Conservation (phyloP, 2,113 vertebrate species). For the Callocephalon fimbriatum region DNA sequence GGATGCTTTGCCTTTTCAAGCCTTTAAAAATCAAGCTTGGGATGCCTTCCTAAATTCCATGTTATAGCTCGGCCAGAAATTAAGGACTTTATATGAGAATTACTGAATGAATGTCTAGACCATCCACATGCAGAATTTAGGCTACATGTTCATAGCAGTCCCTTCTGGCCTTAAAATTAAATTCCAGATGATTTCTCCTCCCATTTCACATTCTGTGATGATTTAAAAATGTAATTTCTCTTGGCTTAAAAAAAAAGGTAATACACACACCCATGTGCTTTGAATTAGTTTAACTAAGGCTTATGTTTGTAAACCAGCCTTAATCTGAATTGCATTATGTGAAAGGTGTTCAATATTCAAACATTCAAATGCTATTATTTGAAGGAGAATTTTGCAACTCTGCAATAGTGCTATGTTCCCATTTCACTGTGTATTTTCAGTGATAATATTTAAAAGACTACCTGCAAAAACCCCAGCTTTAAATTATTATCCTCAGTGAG, state of each 20-base stretch:
- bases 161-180: not conserved
- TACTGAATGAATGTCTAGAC: not conserved
- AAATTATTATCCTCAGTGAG: not conserved
- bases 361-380: constrained; percentile 36
- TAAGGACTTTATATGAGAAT: not conserved
- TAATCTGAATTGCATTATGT: constrained; percentile 20
- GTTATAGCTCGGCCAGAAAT: not conserved
- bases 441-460: not conserved
- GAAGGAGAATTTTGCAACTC: not conserved
- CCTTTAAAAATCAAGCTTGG: not conserved
- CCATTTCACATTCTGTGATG: not conserved
- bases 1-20: not conserved
- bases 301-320: constrained; percentile 37
- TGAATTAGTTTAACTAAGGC: not conserved
- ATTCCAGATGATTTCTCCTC: not conserved
- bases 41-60: not conserved
- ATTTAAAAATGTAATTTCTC: not conserved
- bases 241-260: not conserved
- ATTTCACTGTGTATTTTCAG: not conserved
- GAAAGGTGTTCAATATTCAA: constrained; percentile 29
- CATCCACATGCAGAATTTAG: fast-evolving
- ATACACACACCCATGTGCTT: not conserved
- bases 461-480: not conserved
- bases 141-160: not conserved
- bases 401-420: not conserved